phyloP scores from a whole-genome alignment of 1,140 invertebrate species.

The Bombus confusus region DNA sequence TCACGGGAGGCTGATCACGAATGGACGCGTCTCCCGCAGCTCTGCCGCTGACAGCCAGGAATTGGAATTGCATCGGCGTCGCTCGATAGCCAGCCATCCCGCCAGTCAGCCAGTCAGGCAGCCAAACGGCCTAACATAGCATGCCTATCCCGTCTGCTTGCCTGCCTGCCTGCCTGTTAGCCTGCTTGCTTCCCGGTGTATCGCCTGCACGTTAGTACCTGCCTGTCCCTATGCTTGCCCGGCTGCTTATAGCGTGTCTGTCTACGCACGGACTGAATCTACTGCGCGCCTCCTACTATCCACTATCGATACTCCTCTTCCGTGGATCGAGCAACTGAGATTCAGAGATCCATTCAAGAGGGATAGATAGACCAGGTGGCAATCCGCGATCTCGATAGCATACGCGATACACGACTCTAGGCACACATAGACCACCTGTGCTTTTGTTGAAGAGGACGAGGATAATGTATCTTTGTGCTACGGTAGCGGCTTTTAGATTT shows the following conservation, averaged over 20 bases:
- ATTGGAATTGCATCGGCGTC: slow-evolving; percentile 83
- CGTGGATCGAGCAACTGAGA: slow-evolving; percentile 18
- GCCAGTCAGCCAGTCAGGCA: slow-evolving; percentile 73
- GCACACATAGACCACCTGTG: background rate
- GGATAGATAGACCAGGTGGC: slow-evolving; percentile 56
- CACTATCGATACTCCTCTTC: slow-evolving; percentile 24
- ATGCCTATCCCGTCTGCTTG: slow-evolving; percentile 38
- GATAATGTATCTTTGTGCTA: background rate
- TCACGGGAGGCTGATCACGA: slow-evolving; percentile 81
- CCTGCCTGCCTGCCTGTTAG: slow-evolving; percentile 7
- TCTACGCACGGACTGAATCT: slow-evolving; percentile 56
- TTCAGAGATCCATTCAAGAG: slow-evolving; percentile 52
- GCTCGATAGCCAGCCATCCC: slow-evolving; percentile 81
- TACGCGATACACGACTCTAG: background rate
- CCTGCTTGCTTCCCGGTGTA: slow-evolving; percentile 7
- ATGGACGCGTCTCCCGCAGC: slow-evolving; percentile 82
- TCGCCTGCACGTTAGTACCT: slow-evolving; percentile 8
- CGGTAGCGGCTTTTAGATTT: too few relatives aligned
- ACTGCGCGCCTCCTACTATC: slow-evolving; percentile 50
- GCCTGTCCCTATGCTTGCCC: background rate
- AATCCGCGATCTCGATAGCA: slow-evolving; percentile 19
- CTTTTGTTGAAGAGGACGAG: background rate
- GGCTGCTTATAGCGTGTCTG: slow-evolving; percentile 29
- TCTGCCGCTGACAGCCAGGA: slow-evolving; percentile 83
- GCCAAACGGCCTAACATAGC: slow-evolving; percentile 70